Evolutionary conservation across 2,113 vertebrate species (phyloP).

Genomic region (Corythoichthys intestinalis): DNA sequence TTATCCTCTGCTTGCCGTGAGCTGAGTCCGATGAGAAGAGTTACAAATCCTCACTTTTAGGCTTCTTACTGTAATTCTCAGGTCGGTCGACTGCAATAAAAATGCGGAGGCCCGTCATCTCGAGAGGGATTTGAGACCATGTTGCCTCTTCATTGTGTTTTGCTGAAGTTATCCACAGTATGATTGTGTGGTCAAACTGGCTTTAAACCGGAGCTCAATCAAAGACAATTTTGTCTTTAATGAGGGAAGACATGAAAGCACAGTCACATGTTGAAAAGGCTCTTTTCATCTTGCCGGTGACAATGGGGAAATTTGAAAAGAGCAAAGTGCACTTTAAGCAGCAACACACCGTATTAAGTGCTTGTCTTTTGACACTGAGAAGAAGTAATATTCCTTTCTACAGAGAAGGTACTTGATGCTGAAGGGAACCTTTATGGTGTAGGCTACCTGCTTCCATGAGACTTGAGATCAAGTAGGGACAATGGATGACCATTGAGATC

Average conservation of each 20-base stretch:
- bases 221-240: conserved; percentile 73
- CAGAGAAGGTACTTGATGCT: conserved; percentile 47
- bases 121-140: conserved; percentile 73
- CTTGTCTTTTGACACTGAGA: conserved; percentile 72
- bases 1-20: conserved; percentile 54
- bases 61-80: conserved; percentile 68
- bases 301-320: conserved; percentile 73
- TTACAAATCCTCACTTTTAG: conserved; percentile 68
- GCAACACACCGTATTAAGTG: conserved; percentile 63
- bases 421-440: conserved; percentile 32
- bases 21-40: conserved; percentile 67
- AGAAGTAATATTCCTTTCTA: conserved; percentile 50
- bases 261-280: conserved; percentile 60
- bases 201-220: conserved; percentile 67
- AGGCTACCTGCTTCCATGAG: conserved; percentile 31
- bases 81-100: conserved; percentile 30
- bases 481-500: neutral
- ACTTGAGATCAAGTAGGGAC: neutral
- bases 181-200: conserved; percentile 66
- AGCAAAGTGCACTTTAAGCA: conserved; percentile 70
- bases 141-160: conserved; percentile 62
- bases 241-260: conserved; percentile 73
- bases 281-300: conserved; percentile 69
- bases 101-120: conserved; percentile 53
- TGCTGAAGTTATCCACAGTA: conserved; percentile 60